These are phyloP conservation scores for Abscondita cerata DNA, from an alignment of 2,888 invertebrate genomes.

Conservation along the genomic window DNA sequence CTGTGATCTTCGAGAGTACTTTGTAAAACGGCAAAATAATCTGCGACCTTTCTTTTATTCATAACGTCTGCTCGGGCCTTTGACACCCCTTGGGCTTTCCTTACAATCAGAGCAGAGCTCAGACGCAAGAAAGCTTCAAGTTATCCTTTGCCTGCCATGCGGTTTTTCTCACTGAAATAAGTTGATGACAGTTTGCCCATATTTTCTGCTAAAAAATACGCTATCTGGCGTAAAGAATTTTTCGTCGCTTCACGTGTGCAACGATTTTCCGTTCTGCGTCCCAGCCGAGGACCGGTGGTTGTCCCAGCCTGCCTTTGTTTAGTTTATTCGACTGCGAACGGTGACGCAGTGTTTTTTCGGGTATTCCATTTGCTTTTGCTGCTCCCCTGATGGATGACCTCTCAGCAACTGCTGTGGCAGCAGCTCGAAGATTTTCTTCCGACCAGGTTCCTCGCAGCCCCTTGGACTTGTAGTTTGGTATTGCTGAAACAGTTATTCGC, in stretches of 20 bases:
- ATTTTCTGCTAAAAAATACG: neutral
- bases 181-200: neutral
- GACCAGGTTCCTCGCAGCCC: too few relatives aligned
- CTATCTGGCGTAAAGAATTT: neutral
- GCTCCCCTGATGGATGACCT: neutral
- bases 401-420: neutral
- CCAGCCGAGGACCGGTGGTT: neutral
- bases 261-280: neutral
- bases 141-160: too few relatives aligned
- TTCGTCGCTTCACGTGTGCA: too few relatives aligned
- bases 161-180: neutral
- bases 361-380: slow-evolving; percentile 2
- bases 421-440: neutral
- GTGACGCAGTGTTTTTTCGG: neutral
- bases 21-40: too few relatives aligned
- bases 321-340: neutral
- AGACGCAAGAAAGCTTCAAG: neutral
- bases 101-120: neutral
- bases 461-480: too few relatives aligned
- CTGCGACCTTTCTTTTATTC: neutral
- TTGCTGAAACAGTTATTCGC: too few relatives aligned
- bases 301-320: neutral
- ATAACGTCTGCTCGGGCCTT: neutral
- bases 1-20: too few relatives aligned
- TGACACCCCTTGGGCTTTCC: neutral